These are phyloP conservation scores for Neodiprion virginianus DNA, from an alignment of 1,140 invertebrate genomes.

Conservation along the genomic window DNA sequence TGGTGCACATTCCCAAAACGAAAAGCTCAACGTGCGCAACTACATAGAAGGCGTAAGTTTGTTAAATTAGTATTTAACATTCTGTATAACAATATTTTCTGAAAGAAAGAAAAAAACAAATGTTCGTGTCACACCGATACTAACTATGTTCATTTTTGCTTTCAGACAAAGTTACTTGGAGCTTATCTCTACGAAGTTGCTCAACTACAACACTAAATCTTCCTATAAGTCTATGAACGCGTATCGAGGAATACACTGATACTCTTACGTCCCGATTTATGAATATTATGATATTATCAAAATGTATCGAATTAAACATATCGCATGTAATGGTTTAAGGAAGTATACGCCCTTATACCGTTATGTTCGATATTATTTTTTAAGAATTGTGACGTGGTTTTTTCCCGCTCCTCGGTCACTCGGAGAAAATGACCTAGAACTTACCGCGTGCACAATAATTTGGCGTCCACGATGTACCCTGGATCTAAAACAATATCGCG, in stretches of 20 bases:
- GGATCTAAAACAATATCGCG: too few relatives aligned
- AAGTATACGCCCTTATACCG: too few relatives aligned
- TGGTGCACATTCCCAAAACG: slow-evolving; percentile 98
- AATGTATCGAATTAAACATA: too few relatives aligned
- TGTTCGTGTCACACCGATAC: slow-evolving; percentile 20
- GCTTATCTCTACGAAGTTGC: slow-evolving; percentile 85
- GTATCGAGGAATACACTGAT: neutral
- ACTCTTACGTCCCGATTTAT: too few relatives aligned
- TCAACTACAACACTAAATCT: slow-evolving; percentile 54
- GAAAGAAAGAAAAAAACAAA: slow-evolving; percentile 12
- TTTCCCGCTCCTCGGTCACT: too few relatives aligned
- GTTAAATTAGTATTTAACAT: slow-evolving; percentile 17
- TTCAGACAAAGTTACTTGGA: slow-evolving; percentile 84
- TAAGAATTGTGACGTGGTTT: too few relatives aligned
- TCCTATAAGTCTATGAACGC: neutral
- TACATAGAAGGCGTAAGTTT: slow-evolving; percentile 91
- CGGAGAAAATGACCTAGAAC: too few relatives aligned
- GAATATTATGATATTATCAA: too few relatives aligned
- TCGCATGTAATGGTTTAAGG: too few relatives aligned
- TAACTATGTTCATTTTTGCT: slow-evolving; percentile 38
- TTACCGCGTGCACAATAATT: too few relatives aligned
- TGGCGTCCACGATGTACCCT: too few relatives aligned
- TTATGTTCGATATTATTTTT: too few relatives aligned
- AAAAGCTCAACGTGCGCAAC: slow-evolving; percentile 91
- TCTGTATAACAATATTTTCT: slow-evolving; percentile 13